Percentiles rank a stretch among this genome's conserved stretches.
phyloP scores from a whole-genome alignment of 1,140 invertebrate genomes.

The Dendrolimus punctatus region DNA sequence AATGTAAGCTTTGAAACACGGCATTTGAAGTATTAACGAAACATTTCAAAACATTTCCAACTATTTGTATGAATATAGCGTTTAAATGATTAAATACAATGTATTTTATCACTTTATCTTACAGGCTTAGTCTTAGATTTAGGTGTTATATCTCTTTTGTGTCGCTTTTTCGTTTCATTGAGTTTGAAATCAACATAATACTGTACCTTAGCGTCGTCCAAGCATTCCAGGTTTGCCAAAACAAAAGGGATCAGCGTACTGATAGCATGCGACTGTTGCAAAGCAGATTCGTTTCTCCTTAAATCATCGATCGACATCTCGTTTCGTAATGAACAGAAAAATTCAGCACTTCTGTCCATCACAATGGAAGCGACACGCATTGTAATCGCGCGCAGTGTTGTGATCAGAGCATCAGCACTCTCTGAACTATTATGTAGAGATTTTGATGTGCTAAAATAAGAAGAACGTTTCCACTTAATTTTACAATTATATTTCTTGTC shows the following conservation, averaged over 20 bases:
- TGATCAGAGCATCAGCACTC: conserved; percentile 27
- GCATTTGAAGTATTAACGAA: too few species aligned
- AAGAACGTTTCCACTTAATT: too few species aligned
- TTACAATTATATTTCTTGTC: too few species aligned
- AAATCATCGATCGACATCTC: conserved; percentile 48
- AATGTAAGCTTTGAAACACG: too few species aligned
- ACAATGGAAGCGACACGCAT: conserved; percentile 36
- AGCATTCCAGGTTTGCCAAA: conserved; percentile 45
- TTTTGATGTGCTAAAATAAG: conserved; percentile 24
- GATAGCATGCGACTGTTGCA: conserved; percentile 45
- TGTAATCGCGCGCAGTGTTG: conserved; percentile 32
- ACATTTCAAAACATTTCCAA: too few species aligned
- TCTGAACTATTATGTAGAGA: conserved; percentile 20
- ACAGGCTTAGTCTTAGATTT: too few species aligned
- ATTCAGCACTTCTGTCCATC: conserved; percentile 35
- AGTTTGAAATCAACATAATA: too few species aligned
- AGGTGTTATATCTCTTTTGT: too few species aligned
- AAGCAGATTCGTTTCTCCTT: conserved; percentile 29
- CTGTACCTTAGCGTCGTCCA: conserved; percentile 57
- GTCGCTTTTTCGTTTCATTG: too few species aligned
- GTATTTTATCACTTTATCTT: too few species aligned
- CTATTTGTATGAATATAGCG: too few species aligned
- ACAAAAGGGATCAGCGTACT: conserved; percentile 51
- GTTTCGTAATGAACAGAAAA: conserved; percentile 39
- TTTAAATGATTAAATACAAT: too few species aligned